phyloP scores from a whole-genome alignment of 2,888 invertebrate species.

The Amblyjoppa fuscipennis region DNA sequence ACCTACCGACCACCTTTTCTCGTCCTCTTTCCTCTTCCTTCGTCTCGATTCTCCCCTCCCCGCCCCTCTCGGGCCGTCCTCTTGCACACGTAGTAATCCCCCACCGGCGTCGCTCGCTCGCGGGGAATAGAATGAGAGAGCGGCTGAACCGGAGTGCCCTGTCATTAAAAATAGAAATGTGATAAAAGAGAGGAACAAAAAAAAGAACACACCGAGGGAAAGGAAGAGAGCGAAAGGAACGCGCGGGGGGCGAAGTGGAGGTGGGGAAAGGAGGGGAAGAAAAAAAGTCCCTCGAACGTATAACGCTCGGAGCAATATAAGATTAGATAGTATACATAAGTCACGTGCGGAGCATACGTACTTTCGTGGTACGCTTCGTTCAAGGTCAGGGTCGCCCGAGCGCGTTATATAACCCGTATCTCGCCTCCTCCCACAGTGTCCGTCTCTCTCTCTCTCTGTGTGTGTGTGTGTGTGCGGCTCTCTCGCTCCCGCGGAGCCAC shows the following conservation, averaged over 20 bases:
- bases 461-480: slow-evolving; percentile 17
- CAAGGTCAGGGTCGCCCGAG: slow-evolving; percentile 73
- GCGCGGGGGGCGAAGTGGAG: slow-evolving; percentile 32
- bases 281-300: slow-evolving; percentile 12
- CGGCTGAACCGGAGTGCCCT: slow-evolving; percentile 22
- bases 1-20: slow-evolving; percentile 55
- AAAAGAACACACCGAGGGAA: background rate
- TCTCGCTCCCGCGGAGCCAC: slow-evolving; percentile 48
- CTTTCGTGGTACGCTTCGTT: slow-evolving; percentile 71
- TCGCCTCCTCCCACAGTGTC: background rate
- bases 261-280: slow-evolving; percentile 46
- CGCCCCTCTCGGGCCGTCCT: background rate
- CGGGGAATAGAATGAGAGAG: slow-evolving; percentile 34
- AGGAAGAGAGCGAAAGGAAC: slow-evolving; percentile 12
- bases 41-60: background rate
- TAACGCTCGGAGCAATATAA: slow-evolving; percentile 44
- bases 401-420: slow-evolving; percentile 55
- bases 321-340: slow-evolving; percentile 30
- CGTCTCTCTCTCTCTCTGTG: slow-evolving; percentile 9
- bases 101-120: slow-evolving; percentile 48
- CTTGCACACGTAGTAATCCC: slow-evolving; percentile 26
- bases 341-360: slow-evolving; percentile 69
- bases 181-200: slow-evolving; percentile 47
- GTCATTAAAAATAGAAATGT: slow-evolving; percentile 52
- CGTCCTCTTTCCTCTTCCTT: slow-evolving; percentile 32